Evolutionary conservation across 2,888 invertebrate genomes (phyloP), one percentile per base, ranked within the genome.

Genomic region (Taenaris catops): DNA sequence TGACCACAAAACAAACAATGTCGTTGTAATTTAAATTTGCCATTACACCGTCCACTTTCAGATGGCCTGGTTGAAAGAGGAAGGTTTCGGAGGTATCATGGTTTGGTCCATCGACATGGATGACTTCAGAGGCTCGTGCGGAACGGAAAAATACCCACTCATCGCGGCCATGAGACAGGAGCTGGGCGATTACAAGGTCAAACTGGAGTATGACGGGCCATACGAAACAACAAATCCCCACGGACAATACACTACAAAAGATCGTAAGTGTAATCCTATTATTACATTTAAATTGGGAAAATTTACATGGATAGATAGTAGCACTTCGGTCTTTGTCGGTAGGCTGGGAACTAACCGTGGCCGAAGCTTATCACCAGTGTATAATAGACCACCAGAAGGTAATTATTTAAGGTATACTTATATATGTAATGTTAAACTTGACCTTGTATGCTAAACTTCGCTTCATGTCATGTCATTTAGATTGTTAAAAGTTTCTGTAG

Each of bases 101-200:
- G 93, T 98, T 28, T 98, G 97, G 97, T 97, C 97, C 0, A 90
- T 97, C 11, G 97, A 98, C 60, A 94, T 97, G 96, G 98, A 98
- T 60, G 98, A 98, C 73, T 98, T 97, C 86, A 88, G 92, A 46
- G 97, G 97, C 4, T 91, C 92, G 4, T 98, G 98, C 58, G 96
- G 97, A 4, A 92, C 93, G 33, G 96, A 95, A 23, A 96, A 95
- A 62, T 98, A 94, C 70, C 98, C 98, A 0, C 86, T 98, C 25
- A 91, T 97, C 41, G 94, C 91, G 34, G 92, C 97, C 0, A 93
- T 97, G 89, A 93, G 92, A 48, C 93, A 96, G 59, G 96, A 96
- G 61, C 87, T 97, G 6, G 89, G 92, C 33, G 93, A 91, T 9
- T 97, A 96, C 71, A 91, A 92, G 58, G 96, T 96, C 0, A 89